These are phyloP conservation scores for Tinea semifulvella DNA, from an alignment of 2,888 invertebrate species.

Conservation along the genomic window DNA sequence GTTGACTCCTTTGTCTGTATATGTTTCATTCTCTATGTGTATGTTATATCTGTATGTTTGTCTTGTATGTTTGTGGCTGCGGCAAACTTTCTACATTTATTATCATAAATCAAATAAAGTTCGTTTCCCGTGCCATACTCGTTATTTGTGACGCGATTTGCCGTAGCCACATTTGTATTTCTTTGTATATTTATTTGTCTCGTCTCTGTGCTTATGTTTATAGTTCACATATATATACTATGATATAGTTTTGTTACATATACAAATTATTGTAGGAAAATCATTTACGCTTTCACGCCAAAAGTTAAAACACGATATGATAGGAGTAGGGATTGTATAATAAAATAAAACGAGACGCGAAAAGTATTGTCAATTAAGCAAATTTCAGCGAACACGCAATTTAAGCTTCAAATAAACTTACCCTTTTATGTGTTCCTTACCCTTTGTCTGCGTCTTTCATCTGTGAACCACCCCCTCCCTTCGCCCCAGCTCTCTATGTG, in stretches of 20 bases:
- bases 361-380: conserved; percentile 56
- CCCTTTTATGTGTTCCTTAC: conserved; percentile 71
- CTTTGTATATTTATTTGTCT: conserved; percentile 63
- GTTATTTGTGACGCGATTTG: conserved; percentile 38
- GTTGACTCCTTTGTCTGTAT: conserved; percentile 65
- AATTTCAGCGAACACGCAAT: conserved; percentile 65
- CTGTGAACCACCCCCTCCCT: conserved; percentile 70
- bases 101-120: conserved; percentile 1
- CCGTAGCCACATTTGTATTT: conserved; percentile 54
- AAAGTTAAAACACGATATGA: conserved; percentile 57
- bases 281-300: conserved; percentile 68
- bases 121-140: conserved; percentile 24
- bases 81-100: conserved; percentile 33
- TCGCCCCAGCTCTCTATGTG: conserved; percentile 65
- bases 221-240: conserved; percentile 48
- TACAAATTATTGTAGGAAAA: conserved; percentile 62
- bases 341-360: conserved; percentile 54
- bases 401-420: conserved; percentile 66
- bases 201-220: conserved; percentile 64
- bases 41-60: conserved; percentile 69
- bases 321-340: conserved; percentile 56
- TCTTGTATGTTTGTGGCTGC: conserved; percentile 63
- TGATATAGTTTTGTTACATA: conserved; percentile 49
- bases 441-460: conserved; percentile 86
- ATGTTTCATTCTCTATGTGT: conserved; percentile 68